Base-by-base conservation (phyloP, 1,140 invertebrate genomes). In the Lasioglossum baleicum region DNA sequence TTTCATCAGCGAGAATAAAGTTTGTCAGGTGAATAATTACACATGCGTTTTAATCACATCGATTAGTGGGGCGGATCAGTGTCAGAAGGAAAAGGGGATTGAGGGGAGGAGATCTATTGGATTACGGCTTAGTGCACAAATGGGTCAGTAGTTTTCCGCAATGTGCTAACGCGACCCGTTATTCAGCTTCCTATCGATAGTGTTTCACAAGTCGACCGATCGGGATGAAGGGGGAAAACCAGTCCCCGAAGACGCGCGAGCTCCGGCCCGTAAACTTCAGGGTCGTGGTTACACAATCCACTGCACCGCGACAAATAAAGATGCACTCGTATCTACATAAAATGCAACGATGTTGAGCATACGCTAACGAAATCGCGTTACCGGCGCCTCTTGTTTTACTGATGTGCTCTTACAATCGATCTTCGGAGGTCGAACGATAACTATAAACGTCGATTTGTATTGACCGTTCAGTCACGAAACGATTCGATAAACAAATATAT, bases 191-290 rank as follows among this genome's bases (percentile, higher is more conserved):
- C 48, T 71, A 60, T 53, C 35, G 5, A 26, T n/a, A 17, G 15
- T 53, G 56, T 80, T 84, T 80, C 75, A 11, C 63, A 80, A 75
- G 20, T 35, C 35, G 56, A 75, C 7, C 22, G 17, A 22, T 10
- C 35, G 48, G 44, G 66, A 63, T 7, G 42, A 44, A 40, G 35
- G 7, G 40, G n/a, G 42, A 8, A 53, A 40, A 13, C n/a, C n/a
- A n/a, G n/a, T n/a, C n/a, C n/a, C n/a, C n/a, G n/a, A n/a, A n/a
- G n/a, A n/a, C n/a, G n/a, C n/a, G n/a, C n/a, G n/a, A n/a, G n/a
- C n/a, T n/a, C 58, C 10, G 58, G 63, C 1, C 69, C 78, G 53
- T 85, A 66, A 84, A 85, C 66, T 75, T 84, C 66, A 53, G 71
- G 65, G 70, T 84, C 56, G 68, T n/a, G 26, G 22, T 73, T 76